Evolutionary conservation across 2,113 vertebrate species (phyloP).

Genomic region (Shinisaurus crocodilurus): DNA sequence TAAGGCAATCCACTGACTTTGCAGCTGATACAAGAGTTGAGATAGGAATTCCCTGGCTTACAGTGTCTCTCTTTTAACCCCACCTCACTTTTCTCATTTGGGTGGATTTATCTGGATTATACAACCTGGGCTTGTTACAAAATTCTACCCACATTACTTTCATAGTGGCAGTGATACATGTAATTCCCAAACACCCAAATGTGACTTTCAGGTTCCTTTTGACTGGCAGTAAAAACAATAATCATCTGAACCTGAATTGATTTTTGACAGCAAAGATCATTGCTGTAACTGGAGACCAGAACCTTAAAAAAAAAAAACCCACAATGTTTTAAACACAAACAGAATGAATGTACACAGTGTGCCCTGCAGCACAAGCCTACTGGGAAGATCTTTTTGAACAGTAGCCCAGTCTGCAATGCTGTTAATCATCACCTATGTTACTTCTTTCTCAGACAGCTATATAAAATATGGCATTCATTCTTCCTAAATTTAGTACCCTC

Average conservation of each 20-base stretch:
- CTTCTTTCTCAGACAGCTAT: constrained; percentile 22
- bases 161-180: not conserved
- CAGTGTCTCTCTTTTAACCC: not conserved
- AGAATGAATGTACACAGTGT: not conserved
- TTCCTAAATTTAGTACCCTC: constrained; percentile 19
- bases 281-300: not conserved
- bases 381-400: not conserved
- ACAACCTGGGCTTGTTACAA: not conserved
- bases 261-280: not conserved
- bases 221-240: not conserved
- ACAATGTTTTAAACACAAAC: not conserved
- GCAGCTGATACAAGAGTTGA: not conserved
- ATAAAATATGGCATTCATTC: constrained; percentile 2
- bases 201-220: not conserved
- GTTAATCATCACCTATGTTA: not conserved
- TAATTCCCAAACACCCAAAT: not conserved
- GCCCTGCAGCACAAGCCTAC: not conserved
- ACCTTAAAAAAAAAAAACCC: not conserved
- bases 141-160: not conserved
- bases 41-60: not conserved
- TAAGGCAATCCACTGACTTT: not conserved
- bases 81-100: not conserved
- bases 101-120: not conserved
- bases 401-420: not conserved
- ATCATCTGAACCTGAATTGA: not conserved